phyloP scores from a whole-genome alignment of 1,140 invertebrate genomes.

The Sycobia sp. region DNA sequence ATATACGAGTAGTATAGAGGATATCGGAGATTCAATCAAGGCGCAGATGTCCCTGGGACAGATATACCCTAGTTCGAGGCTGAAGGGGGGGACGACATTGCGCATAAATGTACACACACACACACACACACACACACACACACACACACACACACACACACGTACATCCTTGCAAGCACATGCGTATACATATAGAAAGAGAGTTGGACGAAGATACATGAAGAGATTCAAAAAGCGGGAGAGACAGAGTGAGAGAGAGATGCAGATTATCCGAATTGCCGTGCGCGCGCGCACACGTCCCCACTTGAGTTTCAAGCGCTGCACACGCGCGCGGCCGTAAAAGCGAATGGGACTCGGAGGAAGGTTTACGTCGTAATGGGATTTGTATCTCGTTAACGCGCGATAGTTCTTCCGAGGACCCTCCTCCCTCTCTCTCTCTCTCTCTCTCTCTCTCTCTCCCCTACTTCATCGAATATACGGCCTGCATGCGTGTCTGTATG shows the following conservation, averaged over 20 bases:
- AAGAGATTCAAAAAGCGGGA: conserved; percentile 28
- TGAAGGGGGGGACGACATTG: conserved; percentile 23
- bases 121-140: conserved; percentile 1
- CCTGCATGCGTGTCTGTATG: no score
- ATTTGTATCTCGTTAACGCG: conserved; percentile 64
- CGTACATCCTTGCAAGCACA: no score
- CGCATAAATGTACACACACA: not conserved
- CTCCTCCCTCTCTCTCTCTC: conserved; percentile 38
- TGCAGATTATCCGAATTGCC: conserved; percentile 59
- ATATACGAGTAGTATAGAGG: no score
- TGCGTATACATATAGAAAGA: no score
- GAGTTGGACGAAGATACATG: no score
- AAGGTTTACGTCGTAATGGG: conserved; percentile 62
- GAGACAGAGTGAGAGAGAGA: conserved; percentile 29
- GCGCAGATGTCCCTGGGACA: conserved; percentile 63
- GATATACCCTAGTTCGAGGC: conserved; percentile 57
- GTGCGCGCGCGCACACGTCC: conserved; percentile 51
- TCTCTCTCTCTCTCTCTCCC: conserved; percentile 20
- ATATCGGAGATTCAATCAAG: conserved; percentile 63
- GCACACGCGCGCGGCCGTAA: no score
- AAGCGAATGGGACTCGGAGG: conserved; percentile 54
- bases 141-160: conserved; percentile 17
- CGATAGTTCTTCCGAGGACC: conserved; percentile 57
- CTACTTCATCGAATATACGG: no score
- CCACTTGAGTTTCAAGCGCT: conserved; percentile 32